A percentile compares a stretch with the other conserved stretches of the same genome.
These are phyloP conservation scores for Neria commutata DNA, from an alignment of 2,888 invertebrate species.

Conservation along the genomic window DNA sequence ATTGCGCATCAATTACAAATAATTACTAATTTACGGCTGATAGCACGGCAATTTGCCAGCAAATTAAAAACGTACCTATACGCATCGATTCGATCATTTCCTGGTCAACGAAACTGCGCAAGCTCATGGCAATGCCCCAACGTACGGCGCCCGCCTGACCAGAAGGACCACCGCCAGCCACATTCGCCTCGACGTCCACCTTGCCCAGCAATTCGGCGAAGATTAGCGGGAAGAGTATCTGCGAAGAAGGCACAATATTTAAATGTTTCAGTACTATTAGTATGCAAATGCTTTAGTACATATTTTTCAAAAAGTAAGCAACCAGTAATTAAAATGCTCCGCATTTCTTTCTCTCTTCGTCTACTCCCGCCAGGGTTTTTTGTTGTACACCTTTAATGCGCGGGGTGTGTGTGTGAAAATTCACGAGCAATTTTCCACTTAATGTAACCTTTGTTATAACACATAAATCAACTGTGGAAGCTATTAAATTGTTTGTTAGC, in stretches of 20 bases:
- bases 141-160: slow-evolving; percentile 90
- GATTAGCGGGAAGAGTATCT: slow-evolving; percentile 84
- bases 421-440: background rate
- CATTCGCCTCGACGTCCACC: slow-evolving; percentile 83
- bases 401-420: too few relatives aligned
- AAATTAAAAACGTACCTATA: slow-evolving; percentile 68
- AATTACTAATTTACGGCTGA: slow-evolving; percentile 5
- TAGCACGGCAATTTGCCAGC: background rate
- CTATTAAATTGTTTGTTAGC: background rate
- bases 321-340: too few relatives aligned
- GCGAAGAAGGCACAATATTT: slow-evolving; percentile 46
- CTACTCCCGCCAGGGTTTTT: too few relatives aligned
- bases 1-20: slow-evolving; percentile 30
- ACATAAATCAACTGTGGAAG: background rate
- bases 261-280: too few relatives aligned
- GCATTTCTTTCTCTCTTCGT: too few relatives aligned
- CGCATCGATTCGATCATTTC: slow-evolving; percentile 83
- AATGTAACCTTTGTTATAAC: background rate
- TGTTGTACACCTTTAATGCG: too few relatives aligned
- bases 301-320: background rate
- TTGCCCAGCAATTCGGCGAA: slow-evolving; percentile 76
- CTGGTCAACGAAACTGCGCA: slow-evolving; percentile 81
- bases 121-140: slow-evolving; percentile 83
- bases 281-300: background rate
- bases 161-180: slow-evolving; percentile 75